phyloP scores from a whole-genome alignment of 2,888 invertebrate species.

The Agrochola lota region DNA sequence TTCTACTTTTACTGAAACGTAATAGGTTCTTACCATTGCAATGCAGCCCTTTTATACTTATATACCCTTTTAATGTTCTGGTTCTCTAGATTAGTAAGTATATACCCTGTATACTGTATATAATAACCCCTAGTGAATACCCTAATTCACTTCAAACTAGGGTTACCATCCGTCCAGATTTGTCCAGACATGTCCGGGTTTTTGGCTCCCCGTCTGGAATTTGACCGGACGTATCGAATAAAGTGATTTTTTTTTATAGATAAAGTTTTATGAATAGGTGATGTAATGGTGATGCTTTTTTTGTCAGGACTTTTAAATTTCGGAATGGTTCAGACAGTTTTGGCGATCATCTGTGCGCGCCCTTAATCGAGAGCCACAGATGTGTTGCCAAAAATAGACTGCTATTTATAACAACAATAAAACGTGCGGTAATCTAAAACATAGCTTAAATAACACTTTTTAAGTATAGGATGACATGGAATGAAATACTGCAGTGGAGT shows the following conservation, averaged over 20 bases:
- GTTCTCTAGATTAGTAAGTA: not conserved
- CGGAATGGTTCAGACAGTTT: not conserved
- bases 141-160: not conserved
- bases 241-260: not conserved
- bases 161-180: not conserved
- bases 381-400: conserved; percentile 76
- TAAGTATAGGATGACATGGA: conserved; percentile 10
- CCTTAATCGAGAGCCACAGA: conserved; percentile 74
- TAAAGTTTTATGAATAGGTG: too few relatives aligned
- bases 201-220: not conserved
- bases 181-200: not conserved
- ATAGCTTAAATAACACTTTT: conserved; percentile 18
- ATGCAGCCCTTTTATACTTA: not conserved
- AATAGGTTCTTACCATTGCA: not conserved
- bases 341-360: conserved; percentile 9
- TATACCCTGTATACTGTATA: too few relatives aligned
- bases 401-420: conserved; percentile 69
- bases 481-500: conserved; percentile 9
- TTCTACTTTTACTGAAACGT: not conserved
- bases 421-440: conserved; percentile 65
- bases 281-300: too few relatives aligned
- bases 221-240: not conserved
- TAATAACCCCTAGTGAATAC: too few relatives aligned
- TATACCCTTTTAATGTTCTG: not conserved
- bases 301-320: not conserved